Conservation (phyloP, 2,888 invertebrate genomes). For the Noctua pronuba region DNA sequence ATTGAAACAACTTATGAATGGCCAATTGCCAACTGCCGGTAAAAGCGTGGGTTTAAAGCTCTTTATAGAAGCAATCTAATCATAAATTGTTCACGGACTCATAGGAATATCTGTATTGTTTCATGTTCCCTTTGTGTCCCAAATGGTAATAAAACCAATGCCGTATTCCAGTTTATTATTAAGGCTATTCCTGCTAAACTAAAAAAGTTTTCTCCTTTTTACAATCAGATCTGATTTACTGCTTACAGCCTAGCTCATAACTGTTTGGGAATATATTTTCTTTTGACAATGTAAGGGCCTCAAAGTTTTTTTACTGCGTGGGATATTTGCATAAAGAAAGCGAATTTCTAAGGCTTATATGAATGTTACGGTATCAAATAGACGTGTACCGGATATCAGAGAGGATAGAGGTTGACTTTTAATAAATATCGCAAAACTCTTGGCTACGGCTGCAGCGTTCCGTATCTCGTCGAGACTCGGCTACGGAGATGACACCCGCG, state of each 20-base stretch:
- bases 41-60: background rate
- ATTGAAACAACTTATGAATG: slow-evolving; percentile 34
- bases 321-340: slow-evolving; percentile 41
- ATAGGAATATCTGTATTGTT: slow-evolving; percentile 51
- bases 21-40: slow-evolving; percentile 27
- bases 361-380: slow-evolving; percentile 21
- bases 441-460: slow-evolving; percentile 11
- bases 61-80: slow-evolving; percentile 44
- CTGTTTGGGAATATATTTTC: slow-evolving; percentile 46
- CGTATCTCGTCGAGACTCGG: slow-evolving; percentile 1
- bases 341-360: slow-evolving; percentile 20
- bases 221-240: slow-evolving; percentile 47
- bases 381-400: slow-evolving; percentile 31
- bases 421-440: slow-evolving; percentile 42
- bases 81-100: slow-evolving; percentile 29
- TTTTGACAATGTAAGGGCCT: slow-evolving; percentile 44
- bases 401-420: slow-evolving; percentile 37
- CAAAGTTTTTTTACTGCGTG: slow-evolving; percentile 47
- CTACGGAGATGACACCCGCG: slow-evolving; percentile 2
- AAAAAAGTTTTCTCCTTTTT: slow-evolving; percentile 38
- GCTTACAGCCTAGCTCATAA: slow-evolving; percentile 28
- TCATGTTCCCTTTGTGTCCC: slow-evolving; percentile 28
- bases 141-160: slow-evolving; percentile 45
- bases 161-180: slow-evolving; percentile 31
- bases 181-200: slow-evolving; percentile 37